Evolutionary conservation across 2,888 invertebrate species (phyloP).

Genomic region (Argynnis bischoffii): DNA sequence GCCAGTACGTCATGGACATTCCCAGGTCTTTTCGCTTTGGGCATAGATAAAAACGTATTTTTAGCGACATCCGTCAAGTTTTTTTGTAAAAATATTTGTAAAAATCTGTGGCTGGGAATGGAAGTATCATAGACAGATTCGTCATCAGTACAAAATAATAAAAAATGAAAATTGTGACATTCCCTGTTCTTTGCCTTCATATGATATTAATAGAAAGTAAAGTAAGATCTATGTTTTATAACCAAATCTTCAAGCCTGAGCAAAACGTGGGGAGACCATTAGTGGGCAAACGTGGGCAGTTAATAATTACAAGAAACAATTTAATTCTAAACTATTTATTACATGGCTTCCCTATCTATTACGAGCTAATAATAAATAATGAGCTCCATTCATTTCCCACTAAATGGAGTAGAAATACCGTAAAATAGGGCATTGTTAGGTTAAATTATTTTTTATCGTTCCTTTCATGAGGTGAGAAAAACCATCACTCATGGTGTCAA

Average conservation of each 20-base stretch:
- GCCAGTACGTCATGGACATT: too few relatives aligned
- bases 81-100: too few relatives aligned
- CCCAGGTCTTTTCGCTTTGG: too few relatives aligned
- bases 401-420: slow-evolving; percentile 28
- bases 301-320: neutral
- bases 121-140: too few relatives aligned
- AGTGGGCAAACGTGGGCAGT: neutral
- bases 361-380: slow-evolving; percentile 29
- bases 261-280: neutral
- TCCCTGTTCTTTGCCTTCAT: too few relatives aligned
- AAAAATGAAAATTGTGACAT: too few relatives aligned
- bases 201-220: too few relatives aligned
- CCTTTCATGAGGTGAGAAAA: slow-evolving; percentile 1
- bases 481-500: slow-evolving; percentile 11
- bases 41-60: too few relatives aligned
- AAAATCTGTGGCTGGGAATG: too few relatives aligned
- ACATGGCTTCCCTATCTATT: neutral
- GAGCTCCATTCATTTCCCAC: slow-evolving; percentile 27
- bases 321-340: neutral
- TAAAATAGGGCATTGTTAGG: slow-evolving; percentile 23
- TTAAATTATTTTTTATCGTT: slow-evolving; percentile 29
- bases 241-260: neutral
- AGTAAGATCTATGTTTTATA: neutral
- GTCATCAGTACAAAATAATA: too few relatives aligned
- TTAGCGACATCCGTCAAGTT: too few relatives aligned